Evolutionary conservation across 2,113 vertebrate species (phyloP).

Genomic region (Anhinga rufa): DNA sequence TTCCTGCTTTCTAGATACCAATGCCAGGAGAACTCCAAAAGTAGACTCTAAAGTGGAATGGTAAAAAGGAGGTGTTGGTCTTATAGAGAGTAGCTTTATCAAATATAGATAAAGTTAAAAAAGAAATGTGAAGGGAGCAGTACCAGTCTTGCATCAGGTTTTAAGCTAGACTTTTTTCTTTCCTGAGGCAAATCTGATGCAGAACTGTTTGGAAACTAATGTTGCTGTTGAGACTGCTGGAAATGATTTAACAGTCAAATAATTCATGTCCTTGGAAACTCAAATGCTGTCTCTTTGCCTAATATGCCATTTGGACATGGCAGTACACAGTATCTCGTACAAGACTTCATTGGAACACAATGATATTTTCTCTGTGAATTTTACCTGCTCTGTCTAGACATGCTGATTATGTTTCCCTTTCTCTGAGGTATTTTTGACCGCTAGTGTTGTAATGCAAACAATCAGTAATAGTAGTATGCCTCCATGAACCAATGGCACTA

Average conservation of each 20-base stretch:
- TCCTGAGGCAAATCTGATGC: neutral
- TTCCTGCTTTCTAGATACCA: neutral
- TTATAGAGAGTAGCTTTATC: neutral
- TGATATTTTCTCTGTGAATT: slow-evolving; percentile 27
- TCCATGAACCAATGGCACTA: neutral
- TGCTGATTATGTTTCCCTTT: neutral
- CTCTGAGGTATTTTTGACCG: slow-evolving; percentile 32
- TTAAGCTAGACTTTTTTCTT: neutral
- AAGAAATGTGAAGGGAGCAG: neutral
- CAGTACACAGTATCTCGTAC: neutral
- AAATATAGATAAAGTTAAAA: neutral
- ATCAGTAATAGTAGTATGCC: neutral
- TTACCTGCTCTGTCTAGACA: slow-evolving; percentile 49
- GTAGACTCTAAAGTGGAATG: neutral
- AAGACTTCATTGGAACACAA: slow-evolving; percentile 45
- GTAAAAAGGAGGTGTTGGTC: neutral
- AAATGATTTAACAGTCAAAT: neutral
- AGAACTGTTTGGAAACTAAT: neutral
- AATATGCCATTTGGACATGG: neutral
- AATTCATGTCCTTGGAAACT: neutral
- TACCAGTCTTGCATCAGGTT: neutral
- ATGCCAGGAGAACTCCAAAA: neutral
- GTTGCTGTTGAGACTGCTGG: neutral
- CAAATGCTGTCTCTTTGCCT: neutral
- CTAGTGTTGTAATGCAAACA: slow-evolving; percentile 37